phyloP scores from a whole-genome alignment of 2,888 invertebrate genomes.

The Drosophila mettleri region DNA sequence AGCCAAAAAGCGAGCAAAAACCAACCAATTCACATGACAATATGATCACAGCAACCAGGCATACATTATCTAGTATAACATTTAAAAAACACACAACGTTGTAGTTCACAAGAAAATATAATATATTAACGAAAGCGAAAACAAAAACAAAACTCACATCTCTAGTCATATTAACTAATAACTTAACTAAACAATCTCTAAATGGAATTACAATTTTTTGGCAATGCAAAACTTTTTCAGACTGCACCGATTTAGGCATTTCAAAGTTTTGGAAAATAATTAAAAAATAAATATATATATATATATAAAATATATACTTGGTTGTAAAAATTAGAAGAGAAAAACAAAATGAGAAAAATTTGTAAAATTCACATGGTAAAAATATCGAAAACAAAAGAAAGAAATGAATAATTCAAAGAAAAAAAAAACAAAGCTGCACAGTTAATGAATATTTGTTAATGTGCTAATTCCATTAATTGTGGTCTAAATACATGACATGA shows the following conservation, averaged over 20 bases:
- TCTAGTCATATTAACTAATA: conserved; percentile 29
- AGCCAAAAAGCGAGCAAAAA: conserved; percentile 50
- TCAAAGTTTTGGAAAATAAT: conserved; percentile 36
- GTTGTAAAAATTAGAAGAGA: conserved; percentile 54
- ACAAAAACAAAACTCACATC: conserved; percentile 16
- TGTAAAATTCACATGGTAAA: conserved; percentile 38
- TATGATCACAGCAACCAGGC: conserved; percentile 56
- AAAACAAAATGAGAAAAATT: conserved; percentile 25
- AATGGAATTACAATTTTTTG: conserved; percentile 48
- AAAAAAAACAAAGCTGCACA: conserved; percentile 51
- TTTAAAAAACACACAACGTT: conserved; percentile 17
- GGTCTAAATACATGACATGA: conserved; percentile 62
- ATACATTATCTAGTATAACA: conserved; percentile 39
- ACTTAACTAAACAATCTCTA: conserved; percentile 29
- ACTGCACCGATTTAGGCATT: conserved; percentile 76
- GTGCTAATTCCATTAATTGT: conserved; percentile 37
- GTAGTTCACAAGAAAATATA: conserved; percentile 31
- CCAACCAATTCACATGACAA: conserved; percentile 72
- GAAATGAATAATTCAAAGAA: not conserved
- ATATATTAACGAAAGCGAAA: conserved; percentile 22
- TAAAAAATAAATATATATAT: conserved; percentile 16
- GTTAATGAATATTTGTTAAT: conserved; percentile 64
- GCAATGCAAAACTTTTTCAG: conserved; percentile 68
- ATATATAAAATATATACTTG: conserved; percentile 40
- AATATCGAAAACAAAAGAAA: conserved; percentile 19